Evolutionary conservation across 1,140 invertebrate genomes (phyloP).

Genomic region (Brachionus plicatilis): DNA sequence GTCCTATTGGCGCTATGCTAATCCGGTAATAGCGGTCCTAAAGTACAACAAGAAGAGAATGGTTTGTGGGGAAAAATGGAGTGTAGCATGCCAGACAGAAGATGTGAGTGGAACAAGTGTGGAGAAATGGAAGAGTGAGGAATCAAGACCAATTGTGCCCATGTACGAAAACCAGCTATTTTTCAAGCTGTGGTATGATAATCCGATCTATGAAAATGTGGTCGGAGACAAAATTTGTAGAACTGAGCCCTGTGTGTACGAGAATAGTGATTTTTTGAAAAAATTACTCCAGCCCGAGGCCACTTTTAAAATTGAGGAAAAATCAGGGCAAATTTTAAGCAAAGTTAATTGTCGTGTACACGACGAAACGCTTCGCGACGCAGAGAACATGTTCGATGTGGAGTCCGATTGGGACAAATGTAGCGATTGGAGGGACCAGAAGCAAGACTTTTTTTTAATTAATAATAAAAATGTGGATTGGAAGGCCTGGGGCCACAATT

Average conservation of each 20-base stretch:
- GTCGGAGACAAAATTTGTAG: not conserved
- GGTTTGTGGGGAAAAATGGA: not conserved
- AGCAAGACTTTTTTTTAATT: conserved; percentile 8
- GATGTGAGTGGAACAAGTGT: not conserved
- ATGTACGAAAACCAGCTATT: not conserved
- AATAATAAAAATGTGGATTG: not conserved
- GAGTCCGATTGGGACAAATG: conserved; percentile 31
- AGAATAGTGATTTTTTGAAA: not conserved
- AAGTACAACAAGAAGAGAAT: not conserved
- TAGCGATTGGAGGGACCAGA: not conserved
- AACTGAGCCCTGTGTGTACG: not conserved
- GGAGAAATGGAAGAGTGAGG: not conserved
- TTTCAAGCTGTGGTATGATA: not conserved
- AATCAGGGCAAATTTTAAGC: not conserved
- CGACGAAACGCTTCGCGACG: conserved; percentile 37
- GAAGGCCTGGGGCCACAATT: not conserved
- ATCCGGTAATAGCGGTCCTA: conserved; percentile 16
- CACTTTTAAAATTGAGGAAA: not conserved
- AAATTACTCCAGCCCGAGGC: not conserved
- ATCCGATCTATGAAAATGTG: not conserved
- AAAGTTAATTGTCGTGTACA: not conserved
- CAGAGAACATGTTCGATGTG: conserved; percentile 15
- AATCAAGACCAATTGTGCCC: not conserved
- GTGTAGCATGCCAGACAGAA: not conserved
- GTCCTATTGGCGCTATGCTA: conserved; percentile 16